Evolutionary conservation across 2,113 vertebrate genomes (phyloP).

Genomic region (Rhinolophus sinicus): DNA sequence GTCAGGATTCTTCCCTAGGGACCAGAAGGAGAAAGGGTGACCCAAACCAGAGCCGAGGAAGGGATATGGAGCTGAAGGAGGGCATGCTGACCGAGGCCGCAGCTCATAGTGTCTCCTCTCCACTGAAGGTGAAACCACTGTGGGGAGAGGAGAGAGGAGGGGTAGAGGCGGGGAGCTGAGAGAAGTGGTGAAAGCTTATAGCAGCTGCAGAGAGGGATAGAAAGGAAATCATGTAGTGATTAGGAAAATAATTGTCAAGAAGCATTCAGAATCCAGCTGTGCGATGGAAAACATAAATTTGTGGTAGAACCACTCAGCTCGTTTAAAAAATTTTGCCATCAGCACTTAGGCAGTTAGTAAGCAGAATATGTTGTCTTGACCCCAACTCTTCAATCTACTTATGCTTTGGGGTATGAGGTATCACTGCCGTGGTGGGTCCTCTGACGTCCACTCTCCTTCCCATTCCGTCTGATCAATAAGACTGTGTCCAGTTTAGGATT

Average conservation of each 20-base stretch:
- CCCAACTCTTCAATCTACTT: not conserved
- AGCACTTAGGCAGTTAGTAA: constrained; percentile 26
- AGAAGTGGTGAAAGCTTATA: not conserved
- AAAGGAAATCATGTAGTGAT: constrained; percentile 60
- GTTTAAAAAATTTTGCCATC: not conserved
- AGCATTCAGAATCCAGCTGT: constrained; percentile 74
- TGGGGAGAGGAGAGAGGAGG: not conserved
- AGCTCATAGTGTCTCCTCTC: not conserved
- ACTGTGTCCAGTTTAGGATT: not conserved
- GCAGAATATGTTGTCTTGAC: not conserved
- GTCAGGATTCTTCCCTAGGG: not conserved
- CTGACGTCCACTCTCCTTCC: not conserved
- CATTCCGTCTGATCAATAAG: not conserved
- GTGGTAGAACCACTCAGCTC: constrained; percentile 35
- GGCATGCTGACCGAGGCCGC: not conserved
- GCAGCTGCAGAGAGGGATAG: constrained; percentile 61
- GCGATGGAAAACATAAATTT: constrained; percentile 1
- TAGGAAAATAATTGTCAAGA: constrained; percentile 54
- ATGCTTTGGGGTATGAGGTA: not conserved
- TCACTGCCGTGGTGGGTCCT: too few relatives aligned
- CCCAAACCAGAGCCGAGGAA: not conserved
- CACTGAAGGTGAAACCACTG: not conserved
- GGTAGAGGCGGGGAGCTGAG: not conserved
- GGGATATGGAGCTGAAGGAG: not conserved
- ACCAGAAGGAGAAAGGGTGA: not conserved